These are phyloP conservation scores for Turnix velox DNA, from an alignment of 2,113 vertebrate species.

Conservation along the genomic window DNA sequence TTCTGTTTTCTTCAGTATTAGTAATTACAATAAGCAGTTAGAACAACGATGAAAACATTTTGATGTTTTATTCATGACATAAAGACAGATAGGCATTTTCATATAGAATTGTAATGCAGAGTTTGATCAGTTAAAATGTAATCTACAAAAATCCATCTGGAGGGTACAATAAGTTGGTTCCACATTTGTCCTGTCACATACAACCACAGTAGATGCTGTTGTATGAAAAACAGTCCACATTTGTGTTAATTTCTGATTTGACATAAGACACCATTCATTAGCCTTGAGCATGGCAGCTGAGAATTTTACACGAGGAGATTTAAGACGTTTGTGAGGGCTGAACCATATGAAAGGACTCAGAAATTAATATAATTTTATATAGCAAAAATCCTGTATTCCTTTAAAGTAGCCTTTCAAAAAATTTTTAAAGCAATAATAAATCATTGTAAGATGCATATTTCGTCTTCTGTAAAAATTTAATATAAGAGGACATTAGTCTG, in stretches of 20 bases:
- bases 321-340: not conserved
- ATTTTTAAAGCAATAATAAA: not conserved
- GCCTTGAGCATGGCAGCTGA: not conserved
- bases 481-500: not conserved
- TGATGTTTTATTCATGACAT: not conserved
- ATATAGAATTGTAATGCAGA: not conserved
- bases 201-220: not conserved
- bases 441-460: not conserved
- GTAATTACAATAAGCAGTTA: not conserved
- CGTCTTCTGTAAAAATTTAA: not conserved
- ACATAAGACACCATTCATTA: not conserved
- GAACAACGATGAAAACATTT: not conserved
- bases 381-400: not conserved
- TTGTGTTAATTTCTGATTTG: not conserved
- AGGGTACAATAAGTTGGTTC: slow-evolving; percentile 14
- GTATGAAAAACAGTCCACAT: not conserved
- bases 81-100: not conserved
- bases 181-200: not conserved
- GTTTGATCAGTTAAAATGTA: not conserved
- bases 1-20: not conserved
- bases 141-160: not conserved
- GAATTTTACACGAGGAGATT: not conserved
- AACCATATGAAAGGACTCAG: not conserved
- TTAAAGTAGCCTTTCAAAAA: not conserved
- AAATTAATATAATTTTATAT: not conserved